phyloP scores from a whole-genome alignment of 2,113 vertebrate species.

The Trachemys scripta region DNA sequence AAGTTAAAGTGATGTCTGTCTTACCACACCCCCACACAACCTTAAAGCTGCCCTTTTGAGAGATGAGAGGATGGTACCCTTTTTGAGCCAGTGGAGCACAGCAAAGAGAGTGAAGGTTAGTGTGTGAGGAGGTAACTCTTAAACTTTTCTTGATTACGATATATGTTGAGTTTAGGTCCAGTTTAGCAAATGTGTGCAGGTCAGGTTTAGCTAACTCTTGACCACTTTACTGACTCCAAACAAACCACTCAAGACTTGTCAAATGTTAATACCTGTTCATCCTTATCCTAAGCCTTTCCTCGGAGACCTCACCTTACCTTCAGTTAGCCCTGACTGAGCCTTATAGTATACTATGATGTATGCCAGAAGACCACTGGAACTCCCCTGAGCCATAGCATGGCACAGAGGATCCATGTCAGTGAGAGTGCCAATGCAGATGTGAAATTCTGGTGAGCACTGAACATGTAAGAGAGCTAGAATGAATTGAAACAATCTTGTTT shows the following conservation, averaged over 20 bases:
- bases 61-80: background rate
- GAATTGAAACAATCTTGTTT: background rate
- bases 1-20: background rate
- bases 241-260: background rate
- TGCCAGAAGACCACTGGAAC: background rate
- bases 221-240: background rate
- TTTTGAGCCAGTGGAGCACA: background rate
- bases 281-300: background rate
- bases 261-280: background rate
- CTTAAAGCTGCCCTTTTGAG: background rate
- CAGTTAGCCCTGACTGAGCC: background rate
- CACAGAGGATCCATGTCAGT: background rate
- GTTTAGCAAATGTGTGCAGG: background rate
- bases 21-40: background rate
- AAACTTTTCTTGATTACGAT: background rate
- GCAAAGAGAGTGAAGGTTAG: background rate
- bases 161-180: background rate
- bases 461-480: background rate
- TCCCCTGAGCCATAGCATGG: background rate
- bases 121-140: background rate
- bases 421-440: background rate
- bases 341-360: background rate
- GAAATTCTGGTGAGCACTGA: background rate
- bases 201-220: background rate
- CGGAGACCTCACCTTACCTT: background rate